Evolutionary conservation across 2,113 vertebrate species (phyloP), one percentile per base, ranked within the genome.

Genomic region (Phodopus roborovskii): DNA sequence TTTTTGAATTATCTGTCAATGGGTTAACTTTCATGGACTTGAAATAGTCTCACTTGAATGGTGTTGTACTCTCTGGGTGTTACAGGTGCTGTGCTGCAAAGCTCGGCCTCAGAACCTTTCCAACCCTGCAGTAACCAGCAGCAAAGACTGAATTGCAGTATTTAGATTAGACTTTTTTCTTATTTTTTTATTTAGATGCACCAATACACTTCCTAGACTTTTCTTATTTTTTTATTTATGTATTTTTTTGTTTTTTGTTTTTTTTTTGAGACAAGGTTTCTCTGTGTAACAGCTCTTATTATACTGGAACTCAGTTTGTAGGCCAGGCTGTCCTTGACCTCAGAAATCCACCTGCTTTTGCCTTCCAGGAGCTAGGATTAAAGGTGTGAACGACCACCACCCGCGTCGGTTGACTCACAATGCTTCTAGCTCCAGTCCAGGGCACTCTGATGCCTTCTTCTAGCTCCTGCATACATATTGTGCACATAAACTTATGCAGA

Each of bases 1-100:
- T 71, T 92, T 1, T 45, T 64, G 42, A 50, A 78, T 81, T 94
- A 81, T 94, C n/a, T 94, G 39, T 85, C 75, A 30, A 22, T 89
- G 8, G 28, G 33, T 91, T 83, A 89, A 81, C 58, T 92, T 71
- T 60, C 60, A 50, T 42, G 88, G 48, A 15, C 50, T 71, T 94
- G 74, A 39, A n/a, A 7, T 77, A 86, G 56, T 90, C 22, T 91
- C 20, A 50, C 88, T 7, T 91, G 45, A 78, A 42, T 94, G 33
- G 7, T 89, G 58, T 3, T 56, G 53, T 56, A 56, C 12, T 56
- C 50, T 50, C 50, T 12, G 53, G 13, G 53, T 56, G 53, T 56
- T 56, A 56, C 53, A 56, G 12, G 36, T 75, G 17, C 78, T 50
- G 0, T 56, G 74, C 5, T 48, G 45, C 64, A 62, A 50, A 71